Base-by-base conservation (phyloP, 2,888 invertebrate species). In the Axea sp. region DNA sequence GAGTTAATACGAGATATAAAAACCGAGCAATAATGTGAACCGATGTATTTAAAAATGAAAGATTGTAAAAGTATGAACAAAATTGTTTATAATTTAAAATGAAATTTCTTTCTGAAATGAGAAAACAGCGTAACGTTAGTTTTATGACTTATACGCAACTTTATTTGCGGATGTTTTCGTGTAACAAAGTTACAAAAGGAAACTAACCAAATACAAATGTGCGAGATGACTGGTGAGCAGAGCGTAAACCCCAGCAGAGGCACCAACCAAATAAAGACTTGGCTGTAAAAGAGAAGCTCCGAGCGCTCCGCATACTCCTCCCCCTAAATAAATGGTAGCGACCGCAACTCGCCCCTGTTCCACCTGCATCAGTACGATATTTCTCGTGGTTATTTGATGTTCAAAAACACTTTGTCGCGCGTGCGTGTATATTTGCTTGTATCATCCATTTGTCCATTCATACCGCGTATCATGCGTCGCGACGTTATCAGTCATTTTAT, bases 161-260 rank as follows among this genome's bases (percentile, higher is more conserved):
- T n/a, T n/a, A 6, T 15, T 39, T 62, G 17, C n/a, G 12, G 22
- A 19, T 35, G 43, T 28, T 57, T 57, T 15, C 30, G 33, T 41
- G 49, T 30, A 37, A 67, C 30, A 17, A 55, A 47, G 26, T 55
- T 19, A 35, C 19, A 57, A 43, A 47, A 33, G 51, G 17, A 45
- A 49, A 82, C 86, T 87, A 87, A 92, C 92, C 89, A 95, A 89
- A 82, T 93, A 89, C 76, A 96, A 92, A 88, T 97, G 95, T 45
- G 96, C 92, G 59, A 96, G 89, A 86, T 97, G 95, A 73, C 96
- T 95, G 47, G 95, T 93, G 72, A 97, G 90, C 76, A 97, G 89
- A 14, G 96, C 94, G 87, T 96, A 97, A 57, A 96, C 95, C 3
- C 96, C 97, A 0, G 95, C 96, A 0, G 96, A 96, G 26, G 96